Conservation (phyloP, 2,797 vertebrate species). For the Monodelphis domestica region DNA sequence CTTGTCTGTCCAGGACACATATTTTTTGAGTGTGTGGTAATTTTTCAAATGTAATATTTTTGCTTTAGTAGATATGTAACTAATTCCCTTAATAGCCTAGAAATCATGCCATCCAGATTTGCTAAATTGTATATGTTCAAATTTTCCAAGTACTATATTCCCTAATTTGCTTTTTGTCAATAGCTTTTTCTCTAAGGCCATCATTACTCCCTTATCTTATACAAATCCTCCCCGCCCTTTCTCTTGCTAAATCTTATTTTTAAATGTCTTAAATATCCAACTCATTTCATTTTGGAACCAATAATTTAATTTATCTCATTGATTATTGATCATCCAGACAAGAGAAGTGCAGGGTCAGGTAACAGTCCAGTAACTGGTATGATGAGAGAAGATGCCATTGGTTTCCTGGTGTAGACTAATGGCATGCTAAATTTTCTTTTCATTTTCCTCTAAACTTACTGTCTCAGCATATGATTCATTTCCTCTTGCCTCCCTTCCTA, state of each 20-base stretch:
- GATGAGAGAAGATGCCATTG: neutral
- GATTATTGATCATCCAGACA: conserved; percentile 8
- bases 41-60: neutral
- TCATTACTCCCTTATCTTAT: neutral
- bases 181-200: accelerated
- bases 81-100: neutral
- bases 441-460: too few species aligned
- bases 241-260: conserved; percentile 22
- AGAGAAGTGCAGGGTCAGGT: neutral
- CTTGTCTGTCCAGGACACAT: neutral
- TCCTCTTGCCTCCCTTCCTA: too few species aligned
- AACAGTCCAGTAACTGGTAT: neutral
- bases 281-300: neutral
- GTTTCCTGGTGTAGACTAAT: too few species aligned
- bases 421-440: too few species aligned
- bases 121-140: neutral
- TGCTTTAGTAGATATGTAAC: neutral
- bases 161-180: neutral
- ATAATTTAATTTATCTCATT: conserved; percentile 3
- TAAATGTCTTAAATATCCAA: conserved; percentile 2
- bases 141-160: neutral
- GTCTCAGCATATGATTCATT: too few species aligned
- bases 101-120: neutral
- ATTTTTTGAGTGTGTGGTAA: neutral
- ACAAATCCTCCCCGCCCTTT: neutral